Base-by-base conservation (phyloP, 2,888 invertebrate genomes). In the Amphiduros pacificus region DNA sequence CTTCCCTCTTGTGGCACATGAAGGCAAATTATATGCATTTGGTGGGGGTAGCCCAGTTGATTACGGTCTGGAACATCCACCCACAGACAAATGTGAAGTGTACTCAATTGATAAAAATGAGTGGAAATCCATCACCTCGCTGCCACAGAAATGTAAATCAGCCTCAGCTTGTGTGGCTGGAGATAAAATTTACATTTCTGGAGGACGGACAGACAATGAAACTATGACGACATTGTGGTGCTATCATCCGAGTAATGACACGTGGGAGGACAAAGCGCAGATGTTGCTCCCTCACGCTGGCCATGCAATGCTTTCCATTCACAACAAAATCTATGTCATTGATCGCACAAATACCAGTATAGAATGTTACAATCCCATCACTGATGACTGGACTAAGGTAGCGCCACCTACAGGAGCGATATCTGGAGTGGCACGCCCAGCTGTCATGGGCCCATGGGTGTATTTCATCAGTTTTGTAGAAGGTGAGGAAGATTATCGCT, bases 271-370 rank as follows among this genome's bases (percentile, higher is more conserved):
- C 22, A 58, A 55, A 28, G 20, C 58, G n/a, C 59, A 61, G 6
- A 61, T 64, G 61, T 28, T 61, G 22, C 27, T 27, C n/a, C 50
- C 57, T 14, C 64, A 61, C 22, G 61, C 64, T n/a, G 64, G 64
- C 5, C 64, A 64, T 27, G 58, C 57, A 14, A 64, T 64, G 61
- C 27, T 64, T 27, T 31, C 54, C 14, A 22, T 57, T 11, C 11
- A 31, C 28, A 27, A 36, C 29, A 48, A 54, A 20, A 36, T 64
- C 28, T 64, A 58, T 24, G 58, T 58, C 14, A 40, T 64, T 4
- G 64, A 64, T 44, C 49, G 64, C 20, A 57, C 29, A 6, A 49
- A 52, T 31, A 27, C 41, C n/a, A 40, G 44, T 36, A 29, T 64
- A 5, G 61, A 64, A 48, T 48, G 49, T 9, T 64, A 61, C 44